Conservation (phyloP, 35 echinoderm and acorn worm species). For the Patiria miniata region DNA sequence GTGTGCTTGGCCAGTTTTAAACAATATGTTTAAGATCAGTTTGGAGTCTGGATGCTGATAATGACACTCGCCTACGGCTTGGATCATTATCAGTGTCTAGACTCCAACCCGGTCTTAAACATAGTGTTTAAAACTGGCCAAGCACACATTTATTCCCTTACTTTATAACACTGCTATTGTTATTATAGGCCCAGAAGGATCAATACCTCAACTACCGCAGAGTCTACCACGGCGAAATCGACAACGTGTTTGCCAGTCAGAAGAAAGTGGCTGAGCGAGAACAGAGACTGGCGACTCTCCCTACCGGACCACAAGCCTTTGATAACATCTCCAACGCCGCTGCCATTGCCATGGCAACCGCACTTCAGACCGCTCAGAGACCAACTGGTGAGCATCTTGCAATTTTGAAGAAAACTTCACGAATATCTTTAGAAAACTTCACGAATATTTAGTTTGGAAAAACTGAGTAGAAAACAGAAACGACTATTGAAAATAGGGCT, state of each 20-base stretch:
- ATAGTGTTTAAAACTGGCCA: too few relatives aligned
- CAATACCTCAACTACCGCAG: constrained; percentile 92
- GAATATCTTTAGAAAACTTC: too few relatives aligned
- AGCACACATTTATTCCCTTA: too few relatives aligned
- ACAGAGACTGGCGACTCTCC: constrained; percentile 50
- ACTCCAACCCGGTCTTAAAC: too few relatives aligned
- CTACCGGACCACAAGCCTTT: constrained; percentile 71
- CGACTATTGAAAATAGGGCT: neutral
- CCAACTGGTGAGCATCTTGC: constrained; percentile 60
- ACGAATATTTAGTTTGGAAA: too few relatives aligned
- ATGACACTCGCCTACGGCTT: too few relatives aligned
- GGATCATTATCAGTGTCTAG: too few relatives aligned
- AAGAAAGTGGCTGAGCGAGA: constrained; percentile 62
- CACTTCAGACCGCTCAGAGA: constrained; percentile 79
- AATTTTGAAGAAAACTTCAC: neutral
- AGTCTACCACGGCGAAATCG: constrained; percentile 79
- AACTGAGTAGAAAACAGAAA: too few relatives aligned
- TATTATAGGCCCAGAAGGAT: constrained; percentile 85
- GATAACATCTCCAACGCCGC: constrained; percentile 76
- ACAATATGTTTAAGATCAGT: too few relatives aligned
- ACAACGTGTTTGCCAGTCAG: constrained; percentile 85
- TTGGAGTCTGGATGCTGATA: too few relatives aligned
- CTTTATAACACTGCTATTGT: neutral
- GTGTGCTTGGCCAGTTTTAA: too few relatives aligned
- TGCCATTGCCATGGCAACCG: constrained; percentile 84